Percentiles rank a stretch among this genome's conserved stretches.
phyloP scores from a whole-genome alignment of 2,888 invertebrate species.

The Cheilosia pagana region DNA sequence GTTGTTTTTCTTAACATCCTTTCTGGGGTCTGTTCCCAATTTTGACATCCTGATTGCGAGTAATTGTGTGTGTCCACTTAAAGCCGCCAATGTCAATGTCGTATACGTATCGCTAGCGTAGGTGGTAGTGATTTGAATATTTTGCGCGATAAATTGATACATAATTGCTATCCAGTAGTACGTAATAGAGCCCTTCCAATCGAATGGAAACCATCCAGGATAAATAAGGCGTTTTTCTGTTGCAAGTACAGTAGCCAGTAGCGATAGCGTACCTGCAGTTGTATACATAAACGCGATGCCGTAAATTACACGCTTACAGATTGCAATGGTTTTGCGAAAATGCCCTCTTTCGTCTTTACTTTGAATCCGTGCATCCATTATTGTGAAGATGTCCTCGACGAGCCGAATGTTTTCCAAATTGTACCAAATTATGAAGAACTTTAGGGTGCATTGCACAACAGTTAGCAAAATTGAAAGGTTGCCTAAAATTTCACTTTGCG shows the following conservation, averaged over 20 bases:
- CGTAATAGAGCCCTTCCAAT: constrained; percentile 76
- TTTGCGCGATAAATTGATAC: constrained; percentile 77
- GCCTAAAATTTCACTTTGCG: not conserved
- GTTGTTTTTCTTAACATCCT: not conserved
- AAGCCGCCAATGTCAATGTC: not conserved
- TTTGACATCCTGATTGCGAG: not conserved
- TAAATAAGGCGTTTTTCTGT: not conserved
- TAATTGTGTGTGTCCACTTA: not conserved
- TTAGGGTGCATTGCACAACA: not conserved
- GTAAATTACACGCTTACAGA: not conserved
- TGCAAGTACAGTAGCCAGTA: not conserved
- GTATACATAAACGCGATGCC: not conserved
- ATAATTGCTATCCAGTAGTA: constrained; percentile 76
- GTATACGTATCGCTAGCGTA: not conserved
- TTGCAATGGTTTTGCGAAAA: not conserved
- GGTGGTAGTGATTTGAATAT: not conserved
- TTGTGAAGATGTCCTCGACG: not conserved
- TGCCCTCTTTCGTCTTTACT: not conserved
- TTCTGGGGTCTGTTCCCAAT: not conserved
- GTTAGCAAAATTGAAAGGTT: not conserved
- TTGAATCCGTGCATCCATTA: not conserved
- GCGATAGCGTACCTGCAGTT: not conserved
- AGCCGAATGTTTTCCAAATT: not conserved
- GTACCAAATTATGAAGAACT: not conserved
- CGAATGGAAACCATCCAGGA: constrained; percentile 77